These are phyloP conservation scores for Amphiura filiformis DNA, from an alignment of 35 echinoderm and acorn worm species.

Conservation along the genomic window DNA sequence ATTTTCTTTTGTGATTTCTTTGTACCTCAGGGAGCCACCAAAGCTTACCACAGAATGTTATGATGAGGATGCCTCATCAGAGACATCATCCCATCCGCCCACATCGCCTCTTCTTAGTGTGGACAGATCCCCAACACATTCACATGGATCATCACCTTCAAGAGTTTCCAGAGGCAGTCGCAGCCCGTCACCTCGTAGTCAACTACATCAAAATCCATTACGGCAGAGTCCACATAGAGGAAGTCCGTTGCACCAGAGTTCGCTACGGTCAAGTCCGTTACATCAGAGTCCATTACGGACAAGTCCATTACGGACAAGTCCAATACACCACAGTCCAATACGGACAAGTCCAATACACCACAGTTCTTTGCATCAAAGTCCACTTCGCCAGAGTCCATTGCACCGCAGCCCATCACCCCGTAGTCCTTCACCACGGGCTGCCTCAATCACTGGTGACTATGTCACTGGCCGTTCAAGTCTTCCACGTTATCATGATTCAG, in stretches of 20 bases:
- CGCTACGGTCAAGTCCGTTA: too few species aligned
- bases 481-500: conserved; percentile 43
- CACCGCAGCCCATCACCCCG: conserved; percentile 8
- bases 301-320: too few species aligned
- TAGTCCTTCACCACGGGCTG: background rate
- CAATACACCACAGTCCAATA: too few species aligned
- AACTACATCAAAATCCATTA: too few species aligned
- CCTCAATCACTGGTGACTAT: conserved; percentile 13
- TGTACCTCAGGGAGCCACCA: conserved; percentile 91
- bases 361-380: background rate
- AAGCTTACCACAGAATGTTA: conserved; percentile 85
- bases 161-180: background rate
- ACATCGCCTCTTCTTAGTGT: conserved; percentile 78
- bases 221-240: too few species aligned
- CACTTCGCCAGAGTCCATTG: too few species aligned
- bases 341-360: background rate
- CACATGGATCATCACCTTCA: conserved; percentile 37
- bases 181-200: conserved; percentile 22
- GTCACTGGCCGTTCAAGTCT: conserved; percentile 65
- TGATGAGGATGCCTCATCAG: conserved; percentile 61
- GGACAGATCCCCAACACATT: conserved; percentile 69
- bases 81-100: conserved; percentile 69
- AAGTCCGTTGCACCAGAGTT: too few species aligned
- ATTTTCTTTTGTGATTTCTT: too few species aligned
- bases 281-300: too few species aligned